Conservation (phyloP, 2,888 invertebrate genomes). For the Lamellibrachia columna region DNA sequence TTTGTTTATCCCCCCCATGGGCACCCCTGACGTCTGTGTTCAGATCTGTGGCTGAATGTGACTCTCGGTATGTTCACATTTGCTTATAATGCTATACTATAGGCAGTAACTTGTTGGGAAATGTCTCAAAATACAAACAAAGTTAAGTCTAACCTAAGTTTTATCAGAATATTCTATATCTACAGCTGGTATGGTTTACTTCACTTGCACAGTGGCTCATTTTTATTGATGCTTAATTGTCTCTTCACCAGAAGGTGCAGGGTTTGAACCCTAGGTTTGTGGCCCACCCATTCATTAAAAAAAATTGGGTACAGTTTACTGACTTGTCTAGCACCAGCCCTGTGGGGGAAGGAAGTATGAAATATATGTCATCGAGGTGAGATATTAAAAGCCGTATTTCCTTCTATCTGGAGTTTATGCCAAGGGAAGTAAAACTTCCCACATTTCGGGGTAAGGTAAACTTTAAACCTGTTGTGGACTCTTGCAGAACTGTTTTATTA, state of each 20-base stretch:
- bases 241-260: too few species aligned
- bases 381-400: neutral
- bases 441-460: too few species aligned
- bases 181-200: too few species aligned
- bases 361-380: neutral
- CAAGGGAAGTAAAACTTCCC: too few species aligned
- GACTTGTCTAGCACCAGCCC: neutral
- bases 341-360: neutral
- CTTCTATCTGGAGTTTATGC: neutral
- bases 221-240: too few species aligned
- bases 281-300: neutral
- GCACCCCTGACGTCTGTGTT: neutral
- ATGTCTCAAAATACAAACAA: neutral
- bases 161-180: too few species aligned
- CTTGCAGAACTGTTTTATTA: too few species aligned
- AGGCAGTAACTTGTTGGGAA: neutral
- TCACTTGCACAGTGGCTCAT: too few species aligned
- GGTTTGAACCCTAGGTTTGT: neutral
- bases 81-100: neutral
- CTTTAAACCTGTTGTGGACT: too few species aligned
- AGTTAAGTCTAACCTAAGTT: too few species aligned
- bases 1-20: neutral
- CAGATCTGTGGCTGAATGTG: neutral
- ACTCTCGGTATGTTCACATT: neutral
- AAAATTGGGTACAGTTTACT: neutral